These are phyloP conservation scores for Zoanthus solanderi DNA, from an alignment of 92 coral and sea anemone genomes.

Conservation along the genomic window DNA sequence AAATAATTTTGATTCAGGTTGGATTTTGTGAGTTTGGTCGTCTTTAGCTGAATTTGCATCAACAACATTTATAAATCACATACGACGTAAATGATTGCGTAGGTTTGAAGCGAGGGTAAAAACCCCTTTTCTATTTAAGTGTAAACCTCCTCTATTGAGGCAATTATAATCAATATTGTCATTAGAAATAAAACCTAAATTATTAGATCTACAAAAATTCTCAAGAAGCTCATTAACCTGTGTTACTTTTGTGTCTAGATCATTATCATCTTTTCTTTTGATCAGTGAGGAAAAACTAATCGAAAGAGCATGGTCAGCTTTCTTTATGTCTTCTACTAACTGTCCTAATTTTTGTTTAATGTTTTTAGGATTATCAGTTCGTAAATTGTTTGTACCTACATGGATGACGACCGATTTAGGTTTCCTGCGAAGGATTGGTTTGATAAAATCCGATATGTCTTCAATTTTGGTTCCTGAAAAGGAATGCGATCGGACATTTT, in stretches of 20 bases:
- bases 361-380: slow-evolving; percentile 18
- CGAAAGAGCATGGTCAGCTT: neutral
- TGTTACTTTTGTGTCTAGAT: neutral
- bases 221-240: slow-evolving; percentile 24
- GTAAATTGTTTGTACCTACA: slow-evolving; percentile 24
- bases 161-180: slow-evolving; percentile 15
- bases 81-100: slow-evolving; percentile 18
- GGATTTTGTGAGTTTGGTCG: neutral
- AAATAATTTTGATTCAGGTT: neutral
- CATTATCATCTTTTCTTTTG: slow-evolving; percentile 23
- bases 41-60: slow-evolving; percentile 33
- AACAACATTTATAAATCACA: slow-evolving; percentile 49
- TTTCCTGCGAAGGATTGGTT: slow-evolving; percentile 17
- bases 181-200: slow-evolving; percentile 42
- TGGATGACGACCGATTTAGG: slow-evolving; percentile 21
- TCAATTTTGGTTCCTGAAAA: slow-evolving; percentile 33
- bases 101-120: slow-evolving; percentile 44
- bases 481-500: slow-evolving; percentile 15
- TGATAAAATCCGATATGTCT: slow-evolving; percentile 10
- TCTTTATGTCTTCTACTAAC: slow-evolving; percentile 1
- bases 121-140: slow-evolving; percentile 43
- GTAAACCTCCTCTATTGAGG: slow-evolving; percentile 7
- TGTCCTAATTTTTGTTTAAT: slow-evolving; percentile 4
- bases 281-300: neutral
- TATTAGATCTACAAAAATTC: slow-evolving; percentile 16